These are phyloP conservation scores for Megaustenia siamemsis DNA, from an alignment of 2,888 invertebrate species.

Conservation along the genomic window DNA sequence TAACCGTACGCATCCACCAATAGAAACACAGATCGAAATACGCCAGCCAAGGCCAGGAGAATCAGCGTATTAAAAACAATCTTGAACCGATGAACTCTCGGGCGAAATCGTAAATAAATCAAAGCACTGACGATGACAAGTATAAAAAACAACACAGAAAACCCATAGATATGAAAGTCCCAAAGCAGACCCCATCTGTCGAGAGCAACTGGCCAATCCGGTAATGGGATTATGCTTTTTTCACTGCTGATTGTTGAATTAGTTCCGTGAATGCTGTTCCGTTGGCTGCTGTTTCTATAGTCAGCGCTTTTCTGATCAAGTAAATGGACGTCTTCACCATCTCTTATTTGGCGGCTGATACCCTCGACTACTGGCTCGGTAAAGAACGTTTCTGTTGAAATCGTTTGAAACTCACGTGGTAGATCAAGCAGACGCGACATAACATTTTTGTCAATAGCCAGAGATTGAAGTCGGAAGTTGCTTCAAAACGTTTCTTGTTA, in stretches of 20 bases:
- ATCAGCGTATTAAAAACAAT: constrained; percentile 83
- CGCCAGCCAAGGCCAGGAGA: constrained; percentile 82
- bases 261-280: background rate
- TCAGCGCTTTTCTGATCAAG: background rate
- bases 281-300: background rate
- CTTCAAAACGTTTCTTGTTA: background rate
- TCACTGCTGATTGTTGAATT: constrained; percentile 16
- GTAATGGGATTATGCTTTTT: constrained; percentile 61
- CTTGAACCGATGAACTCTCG: constrained; percentile 80
- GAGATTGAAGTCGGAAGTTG: background rate
- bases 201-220: constrained; percentile 76
- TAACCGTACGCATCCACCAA: constrained; percentile 84
- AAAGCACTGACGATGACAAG: constrained; percentile 83
- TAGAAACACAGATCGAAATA: constrained; percentile 82
- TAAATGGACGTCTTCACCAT: background rate
- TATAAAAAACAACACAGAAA: constrained; percentile 83
- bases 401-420: background rate
- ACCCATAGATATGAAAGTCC: constrained; percentile 83
- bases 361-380: background rate
- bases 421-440: constrained; percentile 38
- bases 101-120: constrained; percentile 83
- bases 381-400: background rate
- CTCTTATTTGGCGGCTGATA: background rate
- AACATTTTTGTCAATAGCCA: constrained; percentile 37
- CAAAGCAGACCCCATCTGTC: constrained; percentile 82